Evolutionary conservation across 2,888 invertebrate genomes (phyloP), one percentile per base, ranked within the genome.

Genomic region (Phymatocera aterrima): DNA sequence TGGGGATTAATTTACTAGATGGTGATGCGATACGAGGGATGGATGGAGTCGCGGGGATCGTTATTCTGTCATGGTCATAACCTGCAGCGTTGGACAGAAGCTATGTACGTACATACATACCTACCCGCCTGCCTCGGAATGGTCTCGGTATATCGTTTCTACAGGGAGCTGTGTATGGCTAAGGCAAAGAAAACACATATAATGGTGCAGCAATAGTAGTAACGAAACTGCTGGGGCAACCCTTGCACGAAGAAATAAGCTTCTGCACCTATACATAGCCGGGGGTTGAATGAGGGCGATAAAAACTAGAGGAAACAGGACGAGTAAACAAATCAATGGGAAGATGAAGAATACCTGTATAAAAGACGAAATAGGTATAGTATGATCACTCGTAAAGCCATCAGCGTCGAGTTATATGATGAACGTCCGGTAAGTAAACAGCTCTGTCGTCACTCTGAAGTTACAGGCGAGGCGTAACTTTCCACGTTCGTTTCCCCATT

Each of bases 1-100:
- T 43, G 21, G 68, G 68, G 68, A 72, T 72, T 72, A 72, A 72
- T 72, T 72, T 48, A 46, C 68, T 68, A 68, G 68, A 68, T 68
- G 68, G 68, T 46, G 68, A 64, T 37, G 18, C 18, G 37, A 64
- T 64, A 64, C 61, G 61, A 64, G 61, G 61, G 61, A 64, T 28
- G 43, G 28, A n/a, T n/a, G 8, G 12, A 72, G 51, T 72, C 51
- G 18, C 28, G 48, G 48, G 72, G 51, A 72, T 72, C 72, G 51
- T 72, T 72, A 72, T 51, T 72, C 43, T 51, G 51, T 51, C 48
- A 28, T 18, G 72, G 51, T 72, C 6, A 72, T 72, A 72, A 72
- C 72, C 72, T n/a, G n/a, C n/a, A 34, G 18, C 48, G 34, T 51
- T 24, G 34, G 31, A 72, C 34, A 51, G 18, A 31, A n/a, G n/a